phyloP scores from a whole-genome alignment of 2,888 invertebrate genomes.

The Balanococcus diminutus region DNA sequence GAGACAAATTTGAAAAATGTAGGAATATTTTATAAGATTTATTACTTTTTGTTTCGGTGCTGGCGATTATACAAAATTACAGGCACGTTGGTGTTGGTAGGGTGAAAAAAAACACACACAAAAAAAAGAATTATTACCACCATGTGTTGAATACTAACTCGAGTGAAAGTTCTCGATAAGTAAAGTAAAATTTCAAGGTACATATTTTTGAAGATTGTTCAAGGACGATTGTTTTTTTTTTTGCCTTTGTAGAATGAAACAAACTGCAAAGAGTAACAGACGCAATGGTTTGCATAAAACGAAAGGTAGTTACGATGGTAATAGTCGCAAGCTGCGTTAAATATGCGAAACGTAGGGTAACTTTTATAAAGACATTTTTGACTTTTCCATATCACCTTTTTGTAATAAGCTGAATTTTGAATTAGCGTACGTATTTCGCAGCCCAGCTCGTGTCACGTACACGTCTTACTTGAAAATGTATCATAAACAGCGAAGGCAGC shows the following conservation, averaged over 20 bases:
- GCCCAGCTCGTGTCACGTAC: slow-evolving; percentile 18
- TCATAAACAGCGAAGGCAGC: not conserved
- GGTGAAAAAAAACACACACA: not conserved
- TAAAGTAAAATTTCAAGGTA: not conserved
- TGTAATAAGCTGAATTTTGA: slow-evolving; percentile 32
- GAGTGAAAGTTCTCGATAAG: not conserved
- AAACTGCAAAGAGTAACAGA: not conserved
- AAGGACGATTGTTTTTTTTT: not conserved
- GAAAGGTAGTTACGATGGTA: not conserved
- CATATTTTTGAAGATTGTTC: slow-evolving; percentile 3
- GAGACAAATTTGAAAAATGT: slow-evolving; percentile 24
- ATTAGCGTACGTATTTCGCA: not conserved
- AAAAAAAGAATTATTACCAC: not conserved
- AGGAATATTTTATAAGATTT: slow-evolving; percentile 15
- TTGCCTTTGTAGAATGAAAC: not conserved
- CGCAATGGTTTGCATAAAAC: slow-evolving; percentile 2
- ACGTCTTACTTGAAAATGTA: slow-evolving; percentile 34
- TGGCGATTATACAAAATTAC: slow-evolving; percentile 18
- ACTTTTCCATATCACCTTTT: slow-evolving; percentile 29
- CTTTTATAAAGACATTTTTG: slow-evolving; percentile 34
- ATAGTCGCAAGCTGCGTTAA: slow-evolving; percentile 34
- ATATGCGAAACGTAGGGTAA: slow-evolving; percentile 34
- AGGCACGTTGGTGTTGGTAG: not conserved
- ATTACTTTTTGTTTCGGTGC: not conserved
- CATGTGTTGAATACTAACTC: slow-evolving; percentile 34